Conservation (phyloP, 2,888 invertebrate genomes). For the Silvanus unidentatus region DNA sequence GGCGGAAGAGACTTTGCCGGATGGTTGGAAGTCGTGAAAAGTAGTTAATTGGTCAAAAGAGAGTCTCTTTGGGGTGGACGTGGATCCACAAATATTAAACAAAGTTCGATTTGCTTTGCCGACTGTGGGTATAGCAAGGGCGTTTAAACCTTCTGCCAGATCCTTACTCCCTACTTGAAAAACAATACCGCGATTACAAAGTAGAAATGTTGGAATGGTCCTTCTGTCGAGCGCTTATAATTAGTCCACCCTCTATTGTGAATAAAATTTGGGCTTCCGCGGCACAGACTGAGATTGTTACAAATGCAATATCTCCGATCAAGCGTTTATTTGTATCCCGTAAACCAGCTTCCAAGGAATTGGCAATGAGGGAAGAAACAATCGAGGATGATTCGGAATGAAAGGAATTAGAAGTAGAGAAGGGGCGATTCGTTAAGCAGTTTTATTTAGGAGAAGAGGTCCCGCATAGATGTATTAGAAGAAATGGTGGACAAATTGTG, state of each 20-base stretch:
- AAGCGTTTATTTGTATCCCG: background rate
- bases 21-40: slow-evolving; percentile 17
- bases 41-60: slow-evolving; percentile 7
- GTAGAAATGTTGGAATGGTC: slow-evolving; percentile 24
- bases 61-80: slow-evolving; percentile 12
- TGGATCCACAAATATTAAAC: slow-evolving; percentile 20
- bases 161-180: slow-evolving; percentile 16
- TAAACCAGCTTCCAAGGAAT: background rate
- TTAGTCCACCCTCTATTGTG: background rate
- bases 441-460: background rate
- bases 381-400: too few relatives aligned
- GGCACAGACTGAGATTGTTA: background rate
- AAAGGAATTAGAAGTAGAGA: background rate
- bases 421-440: background rate
- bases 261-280: background rate
- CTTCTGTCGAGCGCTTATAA: slow-evolving; percentile 19
- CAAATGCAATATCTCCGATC: background rate
- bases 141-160: slow-evolving; percentile 24
- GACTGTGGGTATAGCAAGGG: slow-evolving; percentile 20
- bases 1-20: slow-evolving; percentile 8
- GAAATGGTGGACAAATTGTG: background rate
- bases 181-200: slow-evolving; percentile 21
- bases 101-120: slow-evolving; percentile 26
- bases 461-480: background rate
- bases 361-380: too few relatives aligned